These are phyloP conservation scores for Columba guinea DNA, from an alignment of 2,797 vertebrate genomes.

Conservation along the genomic window DNA sequence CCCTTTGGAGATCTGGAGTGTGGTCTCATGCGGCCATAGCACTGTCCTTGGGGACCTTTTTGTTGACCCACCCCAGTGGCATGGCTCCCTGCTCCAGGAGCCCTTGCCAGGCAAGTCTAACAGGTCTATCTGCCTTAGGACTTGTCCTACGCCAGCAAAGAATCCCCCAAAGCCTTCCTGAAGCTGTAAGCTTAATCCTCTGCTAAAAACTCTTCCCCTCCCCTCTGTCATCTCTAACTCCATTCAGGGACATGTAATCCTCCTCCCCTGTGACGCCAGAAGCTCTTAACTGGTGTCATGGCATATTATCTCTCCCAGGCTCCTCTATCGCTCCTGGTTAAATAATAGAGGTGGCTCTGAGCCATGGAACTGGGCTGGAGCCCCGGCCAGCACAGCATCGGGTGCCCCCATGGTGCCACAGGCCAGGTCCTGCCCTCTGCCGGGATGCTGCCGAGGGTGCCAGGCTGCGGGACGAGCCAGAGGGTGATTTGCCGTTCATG, in stretches of 20 bases:
- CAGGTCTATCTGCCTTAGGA: slow-evolving; percentile 9
- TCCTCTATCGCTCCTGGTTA: slow-evolving; percentile 42
- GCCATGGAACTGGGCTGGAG: slow-evolving; percentile 5
- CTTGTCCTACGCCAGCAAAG: neutral
- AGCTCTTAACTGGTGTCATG: slow-evolving; percentile 66
- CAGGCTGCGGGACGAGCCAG: neutral
- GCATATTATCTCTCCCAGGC: slow-evolving; percentile 62
- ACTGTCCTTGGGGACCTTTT: neutral
- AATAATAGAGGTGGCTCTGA: slow-evolving; percentile 58
- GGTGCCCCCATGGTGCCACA: neutral
- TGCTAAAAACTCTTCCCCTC: slow-evolving; percentile 64
- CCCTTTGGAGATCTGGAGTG: neutral
- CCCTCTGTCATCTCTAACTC: slow-evolving; percentile 59
- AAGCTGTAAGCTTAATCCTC: slow-evolving; percentile 58
- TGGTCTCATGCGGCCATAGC: neutral
- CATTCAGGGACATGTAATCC: slow-evolving; percentile 68
- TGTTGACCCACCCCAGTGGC: neutral
- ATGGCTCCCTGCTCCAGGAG: neutral
- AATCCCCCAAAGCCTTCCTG: slow-evolving; percentile 31
- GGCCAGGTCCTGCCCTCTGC: neutral
- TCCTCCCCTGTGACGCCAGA: slow-evolving; percentile 65
- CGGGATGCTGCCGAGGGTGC: neutral
- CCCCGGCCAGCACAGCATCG: neutral
- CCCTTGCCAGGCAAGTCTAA: slow-evolving; percentile 3
- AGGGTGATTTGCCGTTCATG: neutral